Evolutionary conservation across 1,140 invertebrate genomes (phyloP).

Genomic region (Drosophila bipectinata): DNA sequence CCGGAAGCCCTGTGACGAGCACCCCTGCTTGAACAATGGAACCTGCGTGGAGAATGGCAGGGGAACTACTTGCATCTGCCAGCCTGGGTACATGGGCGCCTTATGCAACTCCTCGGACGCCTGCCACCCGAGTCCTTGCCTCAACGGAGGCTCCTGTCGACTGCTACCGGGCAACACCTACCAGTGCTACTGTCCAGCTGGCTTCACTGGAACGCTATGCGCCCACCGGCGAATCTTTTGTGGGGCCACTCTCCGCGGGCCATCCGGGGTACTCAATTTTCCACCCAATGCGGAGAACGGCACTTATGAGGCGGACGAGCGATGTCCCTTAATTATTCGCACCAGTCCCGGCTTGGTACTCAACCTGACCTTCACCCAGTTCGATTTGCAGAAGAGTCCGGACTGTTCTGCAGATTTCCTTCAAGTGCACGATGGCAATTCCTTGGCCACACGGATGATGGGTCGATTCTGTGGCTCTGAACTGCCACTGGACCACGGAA

Average conservation of each 20-base stretch:
- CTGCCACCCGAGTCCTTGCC: conserved; percentile 90
- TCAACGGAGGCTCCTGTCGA: conserved; percentile 89
- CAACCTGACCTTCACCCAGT: conserved; percentile 90
- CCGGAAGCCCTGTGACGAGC: conserved; percentile 59
- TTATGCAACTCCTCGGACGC: conserved; percentile 85
- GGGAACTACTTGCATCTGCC: conserved; percentile 86
- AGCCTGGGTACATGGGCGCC: conserved; percentile 67
- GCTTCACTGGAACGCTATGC: conserved; percentile 84
- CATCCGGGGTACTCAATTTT: conserved; percentile 42
- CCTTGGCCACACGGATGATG: conserved; percentile 87
- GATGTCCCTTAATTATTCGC: conserved; percentile 92
- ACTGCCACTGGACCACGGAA: conserved; percentile 87
- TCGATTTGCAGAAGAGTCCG: conserved; percentile 85
- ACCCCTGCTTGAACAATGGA: conserved; percentile 87
- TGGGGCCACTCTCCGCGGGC: conserved; percentile 85
- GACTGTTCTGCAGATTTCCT: conserved; percentile 89
- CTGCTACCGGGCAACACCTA: conserved; percentile 80
- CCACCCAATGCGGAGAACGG: conserved; percentile 85
- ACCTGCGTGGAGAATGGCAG: conserved; percentile 86
- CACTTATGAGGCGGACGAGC: conserved; percentile 85
- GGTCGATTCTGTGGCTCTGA: conserved; percentile 90
- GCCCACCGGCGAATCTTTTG: conserved; percentile 56
- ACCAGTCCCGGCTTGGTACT: conserved; percentile 87
- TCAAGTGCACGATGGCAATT: conserved; percentile 91
- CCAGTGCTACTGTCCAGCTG: conserved; percentile 84